A percentile compares a stretch with the other conserved stretches of the same genome.
These are phyloP conservation scores for Sarcophaga carnaria DNA, from an alignment of 2,888 invertebrate genomes.

Conservation along the genomic window DNA sequence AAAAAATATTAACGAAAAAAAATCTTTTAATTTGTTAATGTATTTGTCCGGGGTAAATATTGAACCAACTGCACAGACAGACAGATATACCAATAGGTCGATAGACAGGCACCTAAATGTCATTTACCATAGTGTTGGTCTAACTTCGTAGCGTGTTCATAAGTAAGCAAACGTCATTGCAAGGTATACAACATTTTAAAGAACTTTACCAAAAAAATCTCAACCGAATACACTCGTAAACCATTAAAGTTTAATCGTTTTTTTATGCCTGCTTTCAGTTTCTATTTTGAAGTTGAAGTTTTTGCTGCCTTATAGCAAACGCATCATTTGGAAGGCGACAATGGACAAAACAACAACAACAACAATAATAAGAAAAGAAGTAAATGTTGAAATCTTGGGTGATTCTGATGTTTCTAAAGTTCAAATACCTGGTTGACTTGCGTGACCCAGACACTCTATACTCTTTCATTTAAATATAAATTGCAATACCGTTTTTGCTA, in stretches of 20 bases:
- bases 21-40: constrained; percentile 9
- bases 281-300: constrained; percentile 5
- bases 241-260: constrained; percentile 30
- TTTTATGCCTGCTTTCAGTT: background rate
- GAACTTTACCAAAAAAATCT: background rate
- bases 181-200: constrained; percentile 30
- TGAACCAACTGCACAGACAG: constrained; percentile 7
- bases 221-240: background rate
- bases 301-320: constrained; percentile 25
- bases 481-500: no score
- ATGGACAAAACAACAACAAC: constrained; percentile 11
- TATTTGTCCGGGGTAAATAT: constrained; percentile 22
- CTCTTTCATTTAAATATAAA: background rate
- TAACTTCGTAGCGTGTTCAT: background rate
- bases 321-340: constrained; percentile 34
- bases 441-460: constrained; percentile 25
- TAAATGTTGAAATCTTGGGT: constrained; percentile 56
- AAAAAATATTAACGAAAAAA: constrained; percentile 18
- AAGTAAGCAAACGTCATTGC: constrained; percentile 25
- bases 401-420: constrained; percentile 58
- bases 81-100: background rate
- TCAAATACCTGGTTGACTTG: constrained; percentile 56
- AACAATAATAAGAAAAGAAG: constrained; percentile 1
- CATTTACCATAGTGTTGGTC: background rate
- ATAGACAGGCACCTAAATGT: background rate